Percentiles rank a stretch among this genome's conserved stretches.
Evolutionary conservation across 2,888 invertebrate species (phyloP).

Genomic region (Lamellibrachia satsuma): DNA sequence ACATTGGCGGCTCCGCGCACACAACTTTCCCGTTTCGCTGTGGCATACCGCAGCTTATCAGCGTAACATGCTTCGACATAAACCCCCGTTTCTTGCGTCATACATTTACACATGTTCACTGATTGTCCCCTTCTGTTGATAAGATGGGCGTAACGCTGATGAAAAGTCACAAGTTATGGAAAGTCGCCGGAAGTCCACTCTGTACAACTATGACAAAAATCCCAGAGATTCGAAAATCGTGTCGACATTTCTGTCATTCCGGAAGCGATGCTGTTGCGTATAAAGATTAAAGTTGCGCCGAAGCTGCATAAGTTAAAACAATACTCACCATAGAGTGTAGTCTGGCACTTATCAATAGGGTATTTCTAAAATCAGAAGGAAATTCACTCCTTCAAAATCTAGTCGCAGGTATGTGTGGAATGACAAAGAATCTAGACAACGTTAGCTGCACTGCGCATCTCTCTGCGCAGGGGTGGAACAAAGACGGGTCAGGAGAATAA

Average conservation of each 20-base stretch:
- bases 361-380: slow-evolving; percentile 13
- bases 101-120: neutral
- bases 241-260: slow-evolving; percentile 18
- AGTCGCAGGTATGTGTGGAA: slow-evolving; percentile 23
- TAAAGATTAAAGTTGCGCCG: neutral
- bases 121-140: slow-evolving; percentile 3
- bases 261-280: slow-evolving; percentile 13
- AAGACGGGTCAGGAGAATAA: slow-evolving; percentile 3
- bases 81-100: neutral
- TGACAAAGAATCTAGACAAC: slow-evolving; percentile 28
- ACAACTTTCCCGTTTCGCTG: neutral
- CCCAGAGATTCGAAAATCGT: slow-evolving; percentile 26
- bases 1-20: neutral
- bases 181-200: slow-evolving; percentile 17
- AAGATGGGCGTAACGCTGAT: neutral
- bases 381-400: slow-evolving; percentile 14
- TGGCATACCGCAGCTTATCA: neutral
- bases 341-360: slow-evolving; percentile 17
- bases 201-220: slow-evolving; percentile 26
- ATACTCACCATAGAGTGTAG: slow-evolving; percentile 11
- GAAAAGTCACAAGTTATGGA: slow-evolving; percentile 17
- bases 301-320: slow-evolving; percentile 17
- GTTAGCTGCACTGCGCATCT: slow-evolving; percentile 21
- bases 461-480: slow-evolving; percentile 17
- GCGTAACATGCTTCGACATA: neutral